phyloP scores from a whole-genome alignment of 2,113 vertebrate genomes.

The Glareola pratincola region DNA sequence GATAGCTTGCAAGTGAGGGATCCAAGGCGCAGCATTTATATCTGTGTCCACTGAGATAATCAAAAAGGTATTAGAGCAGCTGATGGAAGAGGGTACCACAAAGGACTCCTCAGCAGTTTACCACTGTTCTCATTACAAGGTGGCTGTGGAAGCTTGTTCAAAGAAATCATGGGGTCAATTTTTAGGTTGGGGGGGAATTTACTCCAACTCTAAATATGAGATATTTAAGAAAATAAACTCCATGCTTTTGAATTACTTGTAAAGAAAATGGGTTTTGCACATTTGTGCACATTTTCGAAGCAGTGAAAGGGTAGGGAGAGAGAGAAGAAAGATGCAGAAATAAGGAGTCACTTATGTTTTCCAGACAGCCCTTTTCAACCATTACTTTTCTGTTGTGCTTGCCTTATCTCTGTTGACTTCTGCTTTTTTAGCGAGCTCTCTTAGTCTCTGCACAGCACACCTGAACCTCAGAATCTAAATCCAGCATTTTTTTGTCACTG shows the following conservation, averaged over 20 bases:
- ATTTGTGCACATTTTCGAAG: background rate
- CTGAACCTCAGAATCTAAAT: background rate
- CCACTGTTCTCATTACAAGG: background rate
- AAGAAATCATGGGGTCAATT: background rate
- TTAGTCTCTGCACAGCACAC: background rate
- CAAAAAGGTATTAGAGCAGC: slow-evolving; percentile 70
- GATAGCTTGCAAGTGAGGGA: slow-evolving; percentile 39
- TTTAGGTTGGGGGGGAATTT: background rate
- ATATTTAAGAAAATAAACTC: background rate
- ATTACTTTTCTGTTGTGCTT: background rate
- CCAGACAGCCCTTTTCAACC: background rate
- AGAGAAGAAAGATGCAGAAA: background rate
- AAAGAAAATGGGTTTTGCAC: background rate
- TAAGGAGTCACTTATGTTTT: background rate
- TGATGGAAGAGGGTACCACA: slow-evolving; percentile 55
- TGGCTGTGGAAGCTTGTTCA: background rate
- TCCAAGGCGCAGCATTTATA: slow-evolving; percentile 28
- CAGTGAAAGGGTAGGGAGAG: background rate
- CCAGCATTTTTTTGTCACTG: background rate
- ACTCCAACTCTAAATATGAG: background rate
- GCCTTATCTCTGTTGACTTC: background rate
- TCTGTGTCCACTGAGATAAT: slow-evolving; percentile 60
- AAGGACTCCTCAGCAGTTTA: slow-evolving; percentile 62
- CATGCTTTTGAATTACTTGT: background rate
- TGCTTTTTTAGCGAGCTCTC: background rate